Evolutionary conservation across 1,140 invertebrate genomes (phyloP).

Genomic region (Pseudoatta argentina): DNA sequence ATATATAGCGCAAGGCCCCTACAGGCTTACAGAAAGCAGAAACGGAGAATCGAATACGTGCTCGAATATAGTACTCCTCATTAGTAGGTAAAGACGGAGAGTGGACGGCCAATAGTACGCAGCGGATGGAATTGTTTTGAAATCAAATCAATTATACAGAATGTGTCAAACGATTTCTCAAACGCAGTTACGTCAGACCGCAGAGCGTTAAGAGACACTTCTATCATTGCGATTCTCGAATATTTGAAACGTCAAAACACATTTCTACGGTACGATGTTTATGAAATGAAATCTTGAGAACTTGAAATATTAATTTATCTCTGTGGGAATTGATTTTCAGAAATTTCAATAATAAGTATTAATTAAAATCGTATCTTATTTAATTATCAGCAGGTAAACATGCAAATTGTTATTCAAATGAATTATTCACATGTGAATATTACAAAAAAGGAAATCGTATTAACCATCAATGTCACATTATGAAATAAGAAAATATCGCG

Average conservation of each 20-base stretch:
- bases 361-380: background rate
- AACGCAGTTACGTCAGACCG: background rate
- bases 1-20: background rate
- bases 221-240: background rate
- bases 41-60: background rate
- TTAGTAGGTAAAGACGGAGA: constrained; percentile 34
- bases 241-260: background rate
- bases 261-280: background rate
- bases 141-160: constrained; percentile 54
- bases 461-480: constrained; percentile 13
- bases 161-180: constrained; percentile 56
- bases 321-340: background rate
- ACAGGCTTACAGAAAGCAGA: constrained; percentile 17
- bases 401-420: background rate
- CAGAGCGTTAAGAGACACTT: constrained; percentile 7
- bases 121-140: constrained; percentile 15
- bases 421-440: background rate
- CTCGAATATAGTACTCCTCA: background rate
- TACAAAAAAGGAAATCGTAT: background rate
- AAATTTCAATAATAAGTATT: background rate
- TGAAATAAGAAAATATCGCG: constrained; percentile 10
- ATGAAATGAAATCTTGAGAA: background rate
- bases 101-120: background rate
- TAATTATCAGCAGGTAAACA: background rate
- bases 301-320: background rate